phyloP scores from a whole-genome alignment of 2,888 invertebrate species.

The Acrocyrtus sp. region DNA sequence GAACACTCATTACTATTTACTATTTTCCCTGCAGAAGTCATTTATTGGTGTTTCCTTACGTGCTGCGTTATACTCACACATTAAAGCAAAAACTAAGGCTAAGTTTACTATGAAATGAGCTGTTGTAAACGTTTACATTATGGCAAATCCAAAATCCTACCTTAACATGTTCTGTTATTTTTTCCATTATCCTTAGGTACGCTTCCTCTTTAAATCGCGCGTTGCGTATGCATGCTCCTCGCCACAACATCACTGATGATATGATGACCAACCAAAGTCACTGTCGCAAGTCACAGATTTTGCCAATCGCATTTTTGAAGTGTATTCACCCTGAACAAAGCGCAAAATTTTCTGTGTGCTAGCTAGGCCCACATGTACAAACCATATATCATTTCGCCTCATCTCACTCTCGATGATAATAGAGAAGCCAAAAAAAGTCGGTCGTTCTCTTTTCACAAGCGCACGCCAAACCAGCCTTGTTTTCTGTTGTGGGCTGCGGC shows the following conservation, averaged over 20 bases:
- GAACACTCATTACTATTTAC: no score
- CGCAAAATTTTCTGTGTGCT: background rate
- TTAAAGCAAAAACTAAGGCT: no score
- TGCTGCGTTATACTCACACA: background rate
- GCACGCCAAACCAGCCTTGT: no score
- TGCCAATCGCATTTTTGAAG: no score
- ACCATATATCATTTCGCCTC: conserved; percentile 5
- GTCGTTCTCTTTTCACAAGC: background rate
- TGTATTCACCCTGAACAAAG: background rate
- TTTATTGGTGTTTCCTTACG: background rate
- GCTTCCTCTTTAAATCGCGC: background rate
- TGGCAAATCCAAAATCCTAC: background rate
- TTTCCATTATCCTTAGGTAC: background rate
- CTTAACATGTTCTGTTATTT: background rate
- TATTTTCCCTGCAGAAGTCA: background rate
- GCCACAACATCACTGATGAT: no score
- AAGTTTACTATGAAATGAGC: background rate
- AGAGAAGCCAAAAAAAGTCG: conserved; percentile 20
- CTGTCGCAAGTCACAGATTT: background rate
- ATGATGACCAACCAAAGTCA: background rate
- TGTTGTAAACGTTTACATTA: background rate
- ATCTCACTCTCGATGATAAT: conserved; percentile 34
- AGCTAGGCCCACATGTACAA: background rate
- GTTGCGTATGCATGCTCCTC: no score
- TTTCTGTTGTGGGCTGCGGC: background rate